Evolutionary conservation across 2,888 invertebrate species (phyloP), one percentile per base, ranked within the genome.

Genomic region (Conchocele bisecta): DNA sequence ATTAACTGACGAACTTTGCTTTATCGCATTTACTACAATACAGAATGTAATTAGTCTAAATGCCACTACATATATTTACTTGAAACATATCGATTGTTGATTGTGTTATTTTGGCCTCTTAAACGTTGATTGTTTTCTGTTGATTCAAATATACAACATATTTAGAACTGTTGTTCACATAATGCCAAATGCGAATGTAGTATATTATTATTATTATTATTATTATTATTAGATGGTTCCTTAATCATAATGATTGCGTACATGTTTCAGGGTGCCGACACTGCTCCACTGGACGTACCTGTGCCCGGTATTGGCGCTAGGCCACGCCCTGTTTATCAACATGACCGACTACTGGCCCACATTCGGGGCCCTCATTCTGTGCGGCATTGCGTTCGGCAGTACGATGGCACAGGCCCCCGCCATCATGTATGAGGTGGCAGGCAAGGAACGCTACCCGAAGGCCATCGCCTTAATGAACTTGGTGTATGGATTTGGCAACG

Each of bases 251-350:
- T 24, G 13, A 50, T 50, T 26, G 22, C 11, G 15, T 20, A 20
- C 15, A n/a, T 39, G n/a, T 64, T 64, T 46, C 46, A 64, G 64
- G n/a, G 9, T 48, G 17, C 65, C 58, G 17, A 57, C 65, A 11
- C 28, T 58, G 13, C 41, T 42, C 22, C 65, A 65, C 33, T 65
- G 65, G 65, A 17, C 58, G n/a, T 65, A 58, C 15, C 13, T 50
- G 1, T 31, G 28, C 20, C 42, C 50, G 1, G 24, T 51, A 2
- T 20, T 17, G 11, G 58, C 58, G 4, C 5, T 17, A 29, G 22
- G n/a, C 28, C 66, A 58, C 20, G 44, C 44, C 11, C 24, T 58
- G 6, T 50, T 66, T 15, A 41, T 66, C 1, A 56, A 51, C 15
- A 22, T 50, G 4, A 20, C 17, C 26, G 58, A 66, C 17, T 59